Base-by-base conservation (phyloP, 1,140 invertebrate species). In the Saccostrea echinata region DNA sequence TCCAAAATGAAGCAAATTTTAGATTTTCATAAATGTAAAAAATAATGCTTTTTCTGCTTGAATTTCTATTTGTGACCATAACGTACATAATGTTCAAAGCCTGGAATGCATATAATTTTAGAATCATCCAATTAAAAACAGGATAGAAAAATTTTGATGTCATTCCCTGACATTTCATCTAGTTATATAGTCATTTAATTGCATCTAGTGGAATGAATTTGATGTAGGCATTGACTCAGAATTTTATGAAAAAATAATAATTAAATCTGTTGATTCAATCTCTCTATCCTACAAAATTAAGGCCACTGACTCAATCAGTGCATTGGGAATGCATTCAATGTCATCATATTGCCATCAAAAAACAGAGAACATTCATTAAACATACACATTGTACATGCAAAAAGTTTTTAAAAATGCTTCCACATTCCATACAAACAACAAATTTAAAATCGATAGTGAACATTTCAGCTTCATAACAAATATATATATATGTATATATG, bases 221-320 rank as follows among this genome's bases (percentile, higher is more conserved):
- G 68, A 71, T 27, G 27, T 71, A 71, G 68, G 30, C 68, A 30
- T 8, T 27, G 27, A 71, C 30, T 33, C 68, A 27, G 68, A 71
- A 71, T 27, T 71, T n/a, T 71, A 71, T 71, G 68, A 71, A 71
- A n/a, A 71, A 71, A 71, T 71, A 71, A 27, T 71, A 33, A 71
- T 27, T n/a, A 71, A 71, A 71, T 33, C 68, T 71, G 68, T 71
- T 30, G 27, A n/a, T 71, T 71, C 68, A 27, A 27, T 71, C 30
- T 71, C 27, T 71, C 68, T 71, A 3, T 27, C 68, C 68, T 30
- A 27, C 27, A 33, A 61, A 71, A 33, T 71, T 24, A 71, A 71
- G 68, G 68, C 27, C 68, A 71, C 68, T 35, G 68, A 21, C 57
- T 30, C 30, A 71, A 30, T n/a, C 68, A 71, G 68, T 71, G 68